phyloP scores from a whole-genome alignment of 2,797 vertebrate species.

The Nannoperca obscura region DNA sequence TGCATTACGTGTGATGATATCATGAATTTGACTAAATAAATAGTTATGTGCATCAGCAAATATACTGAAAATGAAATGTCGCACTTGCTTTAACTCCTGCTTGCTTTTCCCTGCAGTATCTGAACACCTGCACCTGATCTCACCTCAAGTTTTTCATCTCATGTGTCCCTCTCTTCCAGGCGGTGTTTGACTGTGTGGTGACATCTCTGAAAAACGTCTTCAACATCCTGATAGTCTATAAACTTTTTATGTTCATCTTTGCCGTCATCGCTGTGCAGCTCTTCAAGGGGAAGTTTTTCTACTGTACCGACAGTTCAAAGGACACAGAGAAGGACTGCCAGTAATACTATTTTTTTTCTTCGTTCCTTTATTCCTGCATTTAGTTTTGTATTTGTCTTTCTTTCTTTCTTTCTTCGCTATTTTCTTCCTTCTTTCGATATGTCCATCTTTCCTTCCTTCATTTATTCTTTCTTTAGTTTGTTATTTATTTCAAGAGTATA shows the following conservation, averaged over 20 bases:
- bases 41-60: not conserved
- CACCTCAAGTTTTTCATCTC: not conserved
- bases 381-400: not conserved
- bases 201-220: slow-evolving; percentile 99
- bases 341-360: slow-evolving; percentile 76
- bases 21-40: not conserved
- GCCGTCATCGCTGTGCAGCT: slow-evolving; percentile 98
- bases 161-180: slow-evolving; percentile 80
- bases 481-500: not conserved
- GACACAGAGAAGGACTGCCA: slow-evolving; percentile 97
- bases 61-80: not conserved
- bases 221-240: slow-evolving; percentile 99
- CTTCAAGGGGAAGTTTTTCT: slow-evolving; percentile 99
- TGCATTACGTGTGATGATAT: not conserved
- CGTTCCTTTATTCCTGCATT: not conserved
- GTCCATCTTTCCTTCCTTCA: not conserved
- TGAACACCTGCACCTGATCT: not conserved
- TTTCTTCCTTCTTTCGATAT: not conserved
- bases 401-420: too few species aligned
- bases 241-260: slow-evolving; percentile 99
- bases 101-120: too few species aligned
- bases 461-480: not conserved
- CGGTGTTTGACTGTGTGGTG: slow-evolving; percentile 98
- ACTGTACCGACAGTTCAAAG: slow-evolving; percentile 97
- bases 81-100: too few species aligned